Percentiles rank a stretch among this genome's conserved stretches.
phyloP scores from a whole-genome alignment of 1,140 invertebrate species.

The Samia ricini region DNA sequence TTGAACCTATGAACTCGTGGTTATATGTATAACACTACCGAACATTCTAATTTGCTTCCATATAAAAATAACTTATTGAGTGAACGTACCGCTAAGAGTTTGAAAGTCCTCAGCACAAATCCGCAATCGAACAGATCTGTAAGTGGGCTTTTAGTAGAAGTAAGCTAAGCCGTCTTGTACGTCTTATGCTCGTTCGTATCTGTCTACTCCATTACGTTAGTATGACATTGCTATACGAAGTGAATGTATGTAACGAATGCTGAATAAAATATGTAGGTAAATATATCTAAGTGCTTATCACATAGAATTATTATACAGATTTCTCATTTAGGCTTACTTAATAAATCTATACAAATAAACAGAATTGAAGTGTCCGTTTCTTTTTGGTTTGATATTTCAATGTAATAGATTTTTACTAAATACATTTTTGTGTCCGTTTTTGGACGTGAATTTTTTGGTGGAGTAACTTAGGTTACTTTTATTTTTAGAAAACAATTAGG shows the following conservation, averaged over 20 bases:
- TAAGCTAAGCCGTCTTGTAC: slow-evolving; percentile 70
- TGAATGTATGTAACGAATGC: background rate
- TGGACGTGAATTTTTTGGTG: no score
- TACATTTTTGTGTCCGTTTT: no score
- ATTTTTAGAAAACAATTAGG: no score
- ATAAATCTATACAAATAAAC: no score
- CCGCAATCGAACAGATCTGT: slow-evolving; percentile 65
- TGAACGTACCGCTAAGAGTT: slow-evolving; percentile 48
- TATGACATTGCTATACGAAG: slow-evolving; percentile 21
- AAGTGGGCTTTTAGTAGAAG: slow-evolving; percentile 74
- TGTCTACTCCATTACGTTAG: slow-evolving; percentile 64
- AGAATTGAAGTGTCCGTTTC: no score
- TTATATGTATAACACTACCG: background rate
- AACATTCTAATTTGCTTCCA: slow-evolving; percentile 27
- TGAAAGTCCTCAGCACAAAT: slow-evolving; percentile 64
- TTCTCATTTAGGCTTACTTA: background rate
- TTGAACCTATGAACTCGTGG: no score
- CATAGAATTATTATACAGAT: background rate
- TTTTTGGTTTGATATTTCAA: no score
- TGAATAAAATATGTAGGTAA: background rate
- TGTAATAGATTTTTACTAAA: no score
- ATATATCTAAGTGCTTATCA: background rate
- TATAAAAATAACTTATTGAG: slow-evolving; percentile 65
- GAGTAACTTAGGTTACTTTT: no score
- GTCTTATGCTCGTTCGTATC: slow-evolving; percentile 67